Conservation (phyloP, 1,140 invertebrate species). For the Fopius arisanus region DNA sequence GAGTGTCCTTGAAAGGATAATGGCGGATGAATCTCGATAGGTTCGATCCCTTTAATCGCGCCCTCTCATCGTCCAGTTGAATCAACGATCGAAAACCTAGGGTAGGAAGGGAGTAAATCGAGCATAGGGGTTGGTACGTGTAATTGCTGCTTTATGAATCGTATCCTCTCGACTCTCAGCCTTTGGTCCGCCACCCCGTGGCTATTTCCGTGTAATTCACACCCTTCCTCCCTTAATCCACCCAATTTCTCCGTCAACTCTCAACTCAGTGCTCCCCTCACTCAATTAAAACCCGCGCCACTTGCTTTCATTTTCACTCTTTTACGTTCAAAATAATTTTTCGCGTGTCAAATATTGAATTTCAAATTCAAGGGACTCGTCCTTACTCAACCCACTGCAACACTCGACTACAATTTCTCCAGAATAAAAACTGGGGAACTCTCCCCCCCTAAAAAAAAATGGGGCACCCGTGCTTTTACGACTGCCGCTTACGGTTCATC, state of each 20-base stretch:
- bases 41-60: too few species aligned
- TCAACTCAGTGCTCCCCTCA: constrained; percentile 59
- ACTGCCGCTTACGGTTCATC: too few species aligned
- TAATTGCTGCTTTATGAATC: constrained; percentile 65
- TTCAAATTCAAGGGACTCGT: too few species aligned
- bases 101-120: not conserved
- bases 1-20: too few species aligned
- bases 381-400: too few species aligned
- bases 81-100: not conserved
- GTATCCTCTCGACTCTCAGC: constrained; percentile 47
- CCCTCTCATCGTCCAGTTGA: not conserved
- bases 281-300: constrained; percentile 63
- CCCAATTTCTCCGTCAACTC: constrained; percentile 38
- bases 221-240: constrained; percentile 37
- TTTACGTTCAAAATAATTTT: not conserved
- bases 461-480: too few species aligned
- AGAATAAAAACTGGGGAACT: too few species aligned
- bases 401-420: too few species aligned
- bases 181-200: constrained; percentile 39
- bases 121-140: constrained; percentile 33
- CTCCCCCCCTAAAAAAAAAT: too few species aligned
- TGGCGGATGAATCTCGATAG: too few species aligned
- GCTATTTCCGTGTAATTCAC: constrained; percentile 57
- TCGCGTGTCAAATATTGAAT: too few species aligned
- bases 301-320: constrained; percentile 43